A percentile compares a stretch with the other conserved stretches of the same genome.
phyloP scores from a whole-genome alignment of 2,888 invertebrate species.

The Meteorus cinctellus region DNA sequence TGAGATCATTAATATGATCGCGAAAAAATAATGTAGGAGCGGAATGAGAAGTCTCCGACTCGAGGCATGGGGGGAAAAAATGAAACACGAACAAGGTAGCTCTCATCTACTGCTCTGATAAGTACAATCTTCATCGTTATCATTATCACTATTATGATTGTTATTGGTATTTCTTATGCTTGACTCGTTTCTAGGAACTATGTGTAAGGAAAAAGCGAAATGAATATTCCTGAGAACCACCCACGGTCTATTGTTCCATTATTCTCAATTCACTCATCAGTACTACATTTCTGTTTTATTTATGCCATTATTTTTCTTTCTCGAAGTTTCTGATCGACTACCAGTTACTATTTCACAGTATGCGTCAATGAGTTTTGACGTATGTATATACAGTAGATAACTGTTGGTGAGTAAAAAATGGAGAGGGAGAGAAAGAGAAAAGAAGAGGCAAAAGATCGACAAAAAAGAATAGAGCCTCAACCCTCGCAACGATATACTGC shows the following conservation, averaged over 20 bases:
- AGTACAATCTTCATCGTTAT: no score
- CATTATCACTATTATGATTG: background rate
- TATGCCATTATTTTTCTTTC: background rate
- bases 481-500: background rate
- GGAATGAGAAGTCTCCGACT: no score
- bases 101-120: no score
- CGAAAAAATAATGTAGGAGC: no score
- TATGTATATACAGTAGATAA: background rate
- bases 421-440: background rate
- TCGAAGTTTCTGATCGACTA: background rate
- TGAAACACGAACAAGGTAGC: no score
- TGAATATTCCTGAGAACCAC: background rate
- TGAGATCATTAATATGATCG: no score
- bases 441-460: background rate
- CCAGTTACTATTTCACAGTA: background rate
- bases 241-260: constrained; percentile 43
- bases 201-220: background rate
- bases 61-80: no score
- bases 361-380: background rate
- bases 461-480: background rate
- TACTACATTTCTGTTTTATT: background rate
- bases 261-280: background rate
- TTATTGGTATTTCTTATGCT: background rate
- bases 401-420: background rate
- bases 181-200: no score